phyloP scores from a whole-genome alignment of 2,797 vertebrate genomes.

The Poecilia velifera region DNA sequence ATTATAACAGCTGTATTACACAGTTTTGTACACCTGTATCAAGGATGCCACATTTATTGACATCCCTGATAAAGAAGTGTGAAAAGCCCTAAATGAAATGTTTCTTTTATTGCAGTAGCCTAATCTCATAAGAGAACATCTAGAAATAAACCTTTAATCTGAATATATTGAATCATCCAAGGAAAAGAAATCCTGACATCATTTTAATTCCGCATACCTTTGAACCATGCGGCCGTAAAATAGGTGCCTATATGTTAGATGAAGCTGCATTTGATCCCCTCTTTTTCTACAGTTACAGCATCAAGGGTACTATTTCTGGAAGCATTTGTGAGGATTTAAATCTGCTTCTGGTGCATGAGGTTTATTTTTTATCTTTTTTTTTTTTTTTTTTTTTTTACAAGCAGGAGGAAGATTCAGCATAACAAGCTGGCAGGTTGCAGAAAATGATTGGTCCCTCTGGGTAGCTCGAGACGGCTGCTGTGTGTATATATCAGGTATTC shows the following conservation, averaged over 20 bases:
- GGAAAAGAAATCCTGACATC: background rate
- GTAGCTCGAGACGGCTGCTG: slow-evolving; percentile 57
- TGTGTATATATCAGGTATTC: slow-evolving; percentile 63
- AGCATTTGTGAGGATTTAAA: slow-evolving; percentile 44
- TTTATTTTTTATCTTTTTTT: slow-evolving; percentile 38
- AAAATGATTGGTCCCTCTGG: slow-evolving; percentile 79
- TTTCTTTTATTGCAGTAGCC: background rate
- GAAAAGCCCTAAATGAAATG: background rate
- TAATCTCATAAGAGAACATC: background rate
- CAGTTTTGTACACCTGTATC: background rate
- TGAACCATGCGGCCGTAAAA: background rate
- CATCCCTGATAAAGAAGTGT: background rate
- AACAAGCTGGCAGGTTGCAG: slow-evolving; percentile 66
- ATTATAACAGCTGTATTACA: background rate
- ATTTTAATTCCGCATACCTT: background rate
- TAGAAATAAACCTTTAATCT: background rate
- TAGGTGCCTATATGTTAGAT: background rate
- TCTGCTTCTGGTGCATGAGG: slow-evolving; percentile 48
- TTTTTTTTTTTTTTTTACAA: slow-evolving; percentile 44
- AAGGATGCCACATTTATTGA: background rate
- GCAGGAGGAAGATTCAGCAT: slow-evolving; percentile 57
- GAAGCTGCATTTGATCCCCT: background rate
- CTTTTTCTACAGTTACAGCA: slow-evolving; percentile 6
- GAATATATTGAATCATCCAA: background rate
- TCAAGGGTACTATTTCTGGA: slow-evolving; percentile 38